Base-by-base conservation (phyloP, 1,140 invertebrate genomes). In the Drosophila pruinosa region DNA sequence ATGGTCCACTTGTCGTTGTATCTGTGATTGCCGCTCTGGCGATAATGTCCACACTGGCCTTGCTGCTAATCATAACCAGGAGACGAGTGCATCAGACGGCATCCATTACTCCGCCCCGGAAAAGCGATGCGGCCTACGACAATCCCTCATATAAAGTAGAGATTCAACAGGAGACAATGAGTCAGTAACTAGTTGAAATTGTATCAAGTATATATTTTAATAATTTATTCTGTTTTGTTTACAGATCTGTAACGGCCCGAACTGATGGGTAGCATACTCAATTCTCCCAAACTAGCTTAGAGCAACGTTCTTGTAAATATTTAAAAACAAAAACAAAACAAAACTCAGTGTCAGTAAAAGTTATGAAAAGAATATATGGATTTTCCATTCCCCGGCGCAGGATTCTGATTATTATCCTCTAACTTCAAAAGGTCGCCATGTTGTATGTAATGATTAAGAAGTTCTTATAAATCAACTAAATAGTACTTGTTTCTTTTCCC, bases 141-240 rank as follows among this genome's bases (percentile, higher is more conserved):
- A 98, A 98, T 93, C 97, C 97, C 56, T 97, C 96, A 80, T 98
- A 97, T 93, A 98, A 98, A 94, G 95, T 97, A 92, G 96, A 97
- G 92, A 94, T 96, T 92, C 96, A 97, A 92, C 96, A 97, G 93
- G 96, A 97, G 92, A 96, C 96, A 90, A 96, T 97, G 95, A 95
- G 96, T 96, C 94, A 78, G 82, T 73, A 4, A n/a, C 10, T 5
- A 2, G 5, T 15, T 39, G 15, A 14, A 21, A 6, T 5, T 4
- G 0, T 12, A 17, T 41, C 12, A 0, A 8, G 50, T 4, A 14
- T 14, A 3, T 8, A 22, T 19, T 10, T 21, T 34, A 6, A 39
- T 10, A 7, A 28, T 1, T 8, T 17, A 15, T 19, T 28, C 7
- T 39, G 1, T 2, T 10, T 7, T 45, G 2, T 19, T 89, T 78